Conservation (phyloP, 2,113 vertebrate genomes). For the Chionodraco myersi region DNA sequence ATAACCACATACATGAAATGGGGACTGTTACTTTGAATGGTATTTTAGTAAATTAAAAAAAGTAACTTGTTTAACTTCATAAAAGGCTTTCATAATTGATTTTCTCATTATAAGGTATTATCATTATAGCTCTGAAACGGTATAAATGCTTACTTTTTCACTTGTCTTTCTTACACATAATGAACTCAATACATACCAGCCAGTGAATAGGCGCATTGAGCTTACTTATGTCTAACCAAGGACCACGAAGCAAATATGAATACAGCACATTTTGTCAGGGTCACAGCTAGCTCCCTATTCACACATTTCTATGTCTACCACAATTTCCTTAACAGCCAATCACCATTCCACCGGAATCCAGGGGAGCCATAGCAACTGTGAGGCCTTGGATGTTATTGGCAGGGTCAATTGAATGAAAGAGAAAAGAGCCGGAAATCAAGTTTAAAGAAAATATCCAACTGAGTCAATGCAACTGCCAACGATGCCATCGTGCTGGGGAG, state of each 20-base stretch:
- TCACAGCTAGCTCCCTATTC: constrained; percentile 74
- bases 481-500: constrained; percentile 39
- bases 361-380: constrained; percentile 78
- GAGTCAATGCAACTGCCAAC: constrained; percentile 51
- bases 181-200: constrained; percentile 36
- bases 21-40: neutral
- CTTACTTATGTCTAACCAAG: constrained; percentile 62
- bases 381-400: constrained; percentile 74
- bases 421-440: constrained; percentile 75
- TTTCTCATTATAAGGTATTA: neutral
- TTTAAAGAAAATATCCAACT: constrained; percentile 47
- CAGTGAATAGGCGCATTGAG: constrained; percentile 62
- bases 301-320: constrained; percentile 50
- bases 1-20: neutral
- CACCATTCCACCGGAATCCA: constrained; percentile 62
- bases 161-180: constrained; percentile 22
- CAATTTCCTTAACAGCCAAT: constrained; percentile 73
- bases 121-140: neutral
- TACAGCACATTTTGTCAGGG: constrained; percentile 74
- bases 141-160: neutral
- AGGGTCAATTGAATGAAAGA: constrained; percentile 59
- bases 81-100: neutral
- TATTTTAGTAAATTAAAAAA: neutral
- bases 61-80: neutral
- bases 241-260: constrained; percentile 75